Base-by-base conservation (phyloP, 2,797 vertebrate genomes). In the Cephalopachus bancanus region DNA sequence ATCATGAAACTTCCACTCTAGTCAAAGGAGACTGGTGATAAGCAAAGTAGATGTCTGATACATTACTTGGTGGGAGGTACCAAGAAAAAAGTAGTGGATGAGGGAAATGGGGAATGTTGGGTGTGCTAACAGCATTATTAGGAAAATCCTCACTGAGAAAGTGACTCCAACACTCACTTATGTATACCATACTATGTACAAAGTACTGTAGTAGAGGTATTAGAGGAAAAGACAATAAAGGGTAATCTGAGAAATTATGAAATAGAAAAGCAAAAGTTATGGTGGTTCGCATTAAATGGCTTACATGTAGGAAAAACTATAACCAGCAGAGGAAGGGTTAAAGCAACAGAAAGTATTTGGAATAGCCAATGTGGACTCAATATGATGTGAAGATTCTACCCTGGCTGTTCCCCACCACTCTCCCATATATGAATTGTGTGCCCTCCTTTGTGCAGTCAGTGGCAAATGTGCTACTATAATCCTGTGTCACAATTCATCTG, bases 391-490 rank as follows among this genome's bases (percentile, higher is more conserved):
- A 26, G 2, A 44, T 49, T 87, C 55, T 55, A 24, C 12, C 9
- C 7, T 20, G 64, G 7, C 12, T 49, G 33, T 26, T 51, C 26
- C 9, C 10, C 10, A 22, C 26, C 2, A 16, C 4, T 26, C 2
- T n/a, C 17, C n/a, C 15, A 28, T 7, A 8, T 60, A 65, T 91
- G 37, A 85, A 51, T 15, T 28, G 6, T 15, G 14, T 60, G 17
- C 2, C n/a, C 10, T 74, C 1, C 3, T 75, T 3, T 55, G 20
- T 8, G 7, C 6, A n/a, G 20, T n/a, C 20, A n/a, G 7, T 49
- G 51, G 51, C 2, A 75, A 44, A 59, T 9, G n/a, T 10, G 33
- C 5, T 44, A 44, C 33, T 44, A 74, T 30, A 24, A 44, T 7
- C 10, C 10, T 53, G 33, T 30, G 3, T 60, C 22, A 33, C 7